Percentiles rank a stretch among this genome's conserved stretches.
phyloP scores from a whole-genome alignment of 2,797 vertebrate genomes.

The Poliocrania exsul region DNA sequence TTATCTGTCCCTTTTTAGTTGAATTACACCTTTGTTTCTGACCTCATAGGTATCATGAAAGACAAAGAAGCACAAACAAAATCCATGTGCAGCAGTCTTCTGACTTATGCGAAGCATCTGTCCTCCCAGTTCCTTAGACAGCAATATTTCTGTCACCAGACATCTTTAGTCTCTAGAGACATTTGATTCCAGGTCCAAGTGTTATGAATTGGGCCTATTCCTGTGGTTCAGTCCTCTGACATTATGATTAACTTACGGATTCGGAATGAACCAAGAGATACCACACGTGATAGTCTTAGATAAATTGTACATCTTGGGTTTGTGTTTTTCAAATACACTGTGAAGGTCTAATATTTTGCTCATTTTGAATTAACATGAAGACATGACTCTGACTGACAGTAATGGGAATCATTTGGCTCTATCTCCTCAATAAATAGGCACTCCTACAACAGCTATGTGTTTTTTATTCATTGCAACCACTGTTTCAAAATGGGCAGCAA shows the following conservation, averaged over 20 bases:
- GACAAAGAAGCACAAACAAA: not conserved
- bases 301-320: not conserved
- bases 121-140: not conserved
- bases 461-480: not conserved
- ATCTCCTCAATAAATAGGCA: not conserved
- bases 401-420: slow-evolving; percentile 2
- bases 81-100: fast-evolving
- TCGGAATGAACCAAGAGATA: not conserved
- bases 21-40: not conserved
- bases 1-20: not conserved
- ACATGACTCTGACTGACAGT: slow-evolving; percentile 3
- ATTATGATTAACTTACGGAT: not conserved
- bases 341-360: slow-evolving; percentile 25
- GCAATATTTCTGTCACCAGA: not conserved
- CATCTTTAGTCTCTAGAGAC: not conserved
- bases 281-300: not conserved
- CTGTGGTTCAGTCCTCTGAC: not conserved
- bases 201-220: not conserved
- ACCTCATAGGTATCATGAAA: not conserved
- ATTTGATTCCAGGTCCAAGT: not conserved
- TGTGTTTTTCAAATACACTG: not conserved
- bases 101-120: not conserved
- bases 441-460: not conserved
- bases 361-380: not conserved
- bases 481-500: not conserved